These are phyloP conservation scores for Pollenia labialis DNA, from an alignment of 2,888 invertebrate genomes.

Conservation along the genomic window DNA sequence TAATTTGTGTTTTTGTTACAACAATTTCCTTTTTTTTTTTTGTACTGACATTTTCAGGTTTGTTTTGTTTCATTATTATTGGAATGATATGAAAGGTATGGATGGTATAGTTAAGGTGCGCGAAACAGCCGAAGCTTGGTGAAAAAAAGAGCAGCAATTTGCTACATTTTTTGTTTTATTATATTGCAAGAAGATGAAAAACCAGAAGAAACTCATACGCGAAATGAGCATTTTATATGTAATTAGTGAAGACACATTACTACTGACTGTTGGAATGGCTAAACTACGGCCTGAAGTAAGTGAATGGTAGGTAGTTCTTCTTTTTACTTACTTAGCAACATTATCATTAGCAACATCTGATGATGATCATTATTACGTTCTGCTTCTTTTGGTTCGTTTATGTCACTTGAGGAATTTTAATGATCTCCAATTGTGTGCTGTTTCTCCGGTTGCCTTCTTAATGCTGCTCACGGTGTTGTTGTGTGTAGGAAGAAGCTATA, in stretches of 20 bases:
- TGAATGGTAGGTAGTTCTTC: conserved; percentile 59
- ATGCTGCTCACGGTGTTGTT: conserved; percentile 43
- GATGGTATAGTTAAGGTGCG: conserved; percentile 54
- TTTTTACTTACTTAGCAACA: conserved; percentile 22
- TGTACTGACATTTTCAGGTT: conserved; percentile 60
- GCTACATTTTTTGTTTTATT: conserved; percentile 62
- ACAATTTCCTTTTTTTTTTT: conserved; percentile 57
- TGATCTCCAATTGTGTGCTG: conserved; percentile 72
- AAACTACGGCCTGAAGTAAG: conserved; percentile 52
- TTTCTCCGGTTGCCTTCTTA: conserved; percentile 26
- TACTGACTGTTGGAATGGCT: conserved; percentile 17
- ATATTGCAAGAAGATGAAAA: conserved; percentile 25
- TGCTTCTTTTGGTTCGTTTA: conserved; percentile 72
- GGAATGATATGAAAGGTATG: conserved; percentile 13
- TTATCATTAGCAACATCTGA: conserved; percentile 35
- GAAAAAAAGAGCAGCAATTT: conserved; percentile 63
- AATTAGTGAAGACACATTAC: conserved; percentile 77
- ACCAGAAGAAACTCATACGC: conserved; percentile 73
- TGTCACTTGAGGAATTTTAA: conserved; percentile 74
- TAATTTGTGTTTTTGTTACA: conserved; percentile 50
- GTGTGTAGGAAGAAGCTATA: conserved; percentile 72
- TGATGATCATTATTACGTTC: conserved; percentile 65
- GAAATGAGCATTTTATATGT: conserved; percentile 76
- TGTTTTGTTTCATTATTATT: conserved; percentile 44
- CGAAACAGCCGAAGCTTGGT: not conserved